Evolutionary conservation across 2,797 vertebrate genomes (phyloP).

Genomic region (Notoglanidium macrostoma): DNA sequence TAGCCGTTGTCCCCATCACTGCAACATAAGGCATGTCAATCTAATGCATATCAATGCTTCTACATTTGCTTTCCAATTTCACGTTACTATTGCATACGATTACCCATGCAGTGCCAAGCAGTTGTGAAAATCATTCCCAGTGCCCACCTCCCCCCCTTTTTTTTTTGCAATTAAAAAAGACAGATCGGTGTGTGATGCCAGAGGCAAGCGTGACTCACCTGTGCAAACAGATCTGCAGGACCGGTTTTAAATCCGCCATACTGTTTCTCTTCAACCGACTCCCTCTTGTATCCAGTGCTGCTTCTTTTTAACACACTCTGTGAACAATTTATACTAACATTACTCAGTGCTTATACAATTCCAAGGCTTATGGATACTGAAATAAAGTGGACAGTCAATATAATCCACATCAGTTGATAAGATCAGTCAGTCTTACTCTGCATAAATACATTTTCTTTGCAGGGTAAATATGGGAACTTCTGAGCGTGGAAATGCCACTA

Average conservation of each 20-base stretch:
- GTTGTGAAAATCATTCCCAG: conserved; percentile 23
- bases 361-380: not conserved
- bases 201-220: conserved; percentile 60
- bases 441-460: conserved; percentile 23
- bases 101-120: not conserved
- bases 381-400: not conserved
- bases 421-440: not conserved
- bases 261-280: conserved; percentile 35
- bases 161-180: not conserved
- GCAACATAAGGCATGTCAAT: not conserved
- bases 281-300: conserved; percentile 20
- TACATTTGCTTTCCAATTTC: not conserved
- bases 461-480: conserved; percentile 48
- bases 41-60: not conserved
- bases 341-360: too few species aligned
- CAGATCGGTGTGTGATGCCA: conserved; percentile 39
- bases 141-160: not conserved
- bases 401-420: not conserved
- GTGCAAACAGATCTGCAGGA: conserved; percentile 62
- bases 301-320: not conserved
- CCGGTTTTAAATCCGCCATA: conserved; percentile 62
- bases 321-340: not conserved
- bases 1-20: not conserved
- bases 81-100: too few species aligned
- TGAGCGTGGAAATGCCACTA: not conserved